A percentile compares a stretch with the other conserved stretches of the same genome.
These are phyloP conservation scores for Pongo abelii DNA, from an alignment of 2,113 vertebrate genomes.

Conservation along the genomic window DNA sequence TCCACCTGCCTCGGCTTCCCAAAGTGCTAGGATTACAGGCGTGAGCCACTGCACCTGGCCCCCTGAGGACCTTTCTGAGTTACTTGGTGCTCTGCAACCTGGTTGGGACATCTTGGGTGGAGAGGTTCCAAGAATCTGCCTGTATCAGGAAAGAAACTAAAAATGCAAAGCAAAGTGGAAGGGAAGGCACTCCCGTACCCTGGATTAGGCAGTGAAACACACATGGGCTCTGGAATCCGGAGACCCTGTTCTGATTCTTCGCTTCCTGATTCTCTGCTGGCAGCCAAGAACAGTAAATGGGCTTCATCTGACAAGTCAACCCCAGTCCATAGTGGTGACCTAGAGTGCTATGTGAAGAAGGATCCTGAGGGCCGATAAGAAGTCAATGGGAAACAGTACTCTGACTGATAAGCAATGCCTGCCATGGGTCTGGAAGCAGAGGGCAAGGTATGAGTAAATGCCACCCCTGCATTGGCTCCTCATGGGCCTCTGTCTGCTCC, in stretches of 20 bases:
- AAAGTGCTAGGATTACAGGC: too few relatives aligned
- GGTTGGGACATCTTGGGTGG: not conserved
- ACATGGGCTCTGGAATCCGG: not conserved
- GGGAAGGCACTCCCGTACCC: too few relatives aligned
- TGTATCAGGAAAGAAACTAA: not conserved
- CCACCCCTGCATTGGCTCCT: rapidly evolving
- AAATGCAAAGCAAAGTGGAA: not conserved
- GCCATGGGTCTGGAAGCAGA: rapidly evolving
- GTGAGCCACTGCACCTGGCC: too few relatives aligned
- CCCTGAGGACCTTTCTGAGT: not conserved
- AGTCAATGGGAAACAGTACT: not conserved
- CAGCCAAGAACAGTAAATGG: not conserved
- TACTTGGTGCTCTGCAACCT: not conserved
- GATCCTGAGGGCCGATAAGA: not conserved
- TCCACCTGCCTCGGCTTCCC: too few relatives aligned
- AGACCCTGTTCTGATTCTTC: not conserved
- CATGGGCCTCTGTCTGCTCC: not conserved
- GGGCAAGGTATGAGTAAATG: not conserved
- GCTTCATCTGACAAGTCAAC: not conserved
- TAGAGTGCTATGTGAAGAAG: not conserved
- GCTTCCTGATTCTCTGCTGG: not conserved
- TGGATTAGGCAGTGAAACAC: not conserved
- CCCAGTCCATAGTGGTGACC: not conserved
- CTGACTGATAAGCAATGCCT: not conserved
- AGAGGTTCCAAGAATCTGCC: not conserved